Conservation (phyloP, 2,797 vertebrate species). For the Rhinoraja longicauda region DNA sequence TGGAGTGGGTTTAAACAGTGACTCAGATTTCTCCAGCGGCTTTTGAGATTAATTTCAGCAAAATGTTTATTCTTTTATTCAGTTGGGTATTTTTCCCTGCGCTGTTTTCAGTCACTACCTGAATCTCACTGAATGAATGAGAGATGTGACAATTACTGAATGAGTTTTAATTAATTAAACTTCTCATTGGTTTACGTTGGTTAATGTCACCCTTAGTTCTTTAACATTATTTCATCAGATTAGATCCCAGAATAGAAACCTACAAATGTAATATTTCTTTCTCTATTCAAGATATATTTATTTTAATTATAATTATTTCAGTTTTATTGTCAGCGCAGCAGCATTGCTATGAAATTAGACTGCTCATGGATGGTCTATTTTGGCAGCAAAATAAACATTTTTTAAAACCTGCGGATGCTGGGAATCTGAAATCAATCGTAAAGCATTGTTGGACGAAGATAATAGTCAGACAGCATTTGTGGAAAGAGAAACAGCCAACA, state of each 20-base stretch:
- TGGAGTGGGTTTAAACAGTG: conserved; percentile 44
- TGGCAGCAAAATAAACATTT: background rate
- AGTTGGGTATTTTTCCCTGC: conserved; percentile 44
- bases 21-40: conserved; percentile 48
- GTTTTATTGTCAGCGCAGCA: background rate
- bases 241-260: background rate
- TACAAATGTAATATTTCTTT: background rate
- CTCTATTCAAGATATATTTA: background rate
- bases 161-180: background rate
- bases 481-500: too few species aligned
- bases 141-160: background rate
- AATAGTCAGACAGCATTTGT: too few species aligned
- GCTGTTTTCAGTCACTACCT: conserved; percentile 44
- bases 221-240: background rate
- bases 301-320: background rate
- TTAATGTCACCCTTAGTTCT: background rate
- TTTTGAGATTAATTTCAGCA: conserved; percentile 51
- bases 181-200: background rate
- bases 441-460: too few species aligned
- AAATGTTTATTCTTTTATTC: conserved; percentile 42
- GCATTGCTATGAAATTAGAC: background rate
- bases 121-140: background rate
- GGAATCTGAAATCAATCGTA: too few species aligned
- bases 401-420: too few species aligned
- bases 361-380: background rate